Percentiles rank a stretch among this genome's conserved stretches.
These are phyloP conservation scores for Microctonus hyperodae DNA, from an alignment of 2,888 invertebrate genomes.

Conservation along the genomic window DNA sequence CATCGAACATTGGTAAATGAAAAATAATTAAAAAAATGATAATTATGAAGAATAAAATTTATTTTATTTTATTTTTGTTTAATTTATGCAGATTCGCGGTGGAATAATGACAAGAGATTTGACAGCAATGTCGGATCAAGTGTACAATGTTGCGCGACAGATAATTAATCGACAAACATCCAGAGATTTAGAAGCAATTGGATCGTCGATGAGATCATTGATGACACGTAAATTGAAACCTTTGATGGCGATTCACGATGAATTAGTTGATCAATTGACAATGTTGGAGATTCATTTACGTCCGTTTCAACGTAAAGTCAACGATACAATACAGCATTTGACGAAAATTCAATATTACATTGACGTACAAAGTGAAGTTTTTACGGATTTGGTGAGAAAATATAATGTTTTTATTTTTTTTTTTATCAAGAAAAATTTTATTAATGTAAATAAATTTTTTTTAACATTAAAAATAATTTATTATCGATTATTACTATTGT, in stretches of 20 bases:
- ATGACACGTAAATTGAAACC: slow-evolving; percentile 73
- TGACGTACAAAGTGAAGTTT: slow-evolving; percentile 74
- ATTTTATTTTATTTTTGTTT: slow-evolving; percentile 35
- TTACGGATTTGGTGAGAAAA: slow-evolving; percentile 71
- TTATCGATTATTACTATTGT: slow-evolving; percentile 3
- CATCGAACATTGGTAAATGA: slow-evolving; percentile 64
- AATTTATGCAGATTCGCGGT: slow-evolving; percentile 67
- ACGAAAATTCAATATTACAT: slow-evolving; percentile 81
- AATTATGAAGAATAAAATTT: background rate
- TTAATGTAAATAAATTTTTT: slow-evolving; percentile 5
- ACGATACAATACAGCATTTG: slow-evolving; percentile 77
- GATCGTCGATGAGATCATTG: slow-evolving; percentile 71
- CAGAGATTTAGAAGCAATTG: slow-evolving; percentile 76
- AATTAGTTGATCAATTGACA: slow-evolving; percentile 78
- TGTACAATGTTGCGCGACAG: slow-evolving; percentile 73
- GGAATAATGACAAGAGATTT: slow-evolving; percentile 72
- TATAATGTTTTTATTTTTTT: background rate
- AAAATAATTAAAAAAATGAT: slow-evolving; percentile 3
- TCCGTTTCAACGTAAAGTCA: slow-evolving; percentile 75
- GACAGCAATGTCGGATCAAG: slow-evolving; percentile 71
- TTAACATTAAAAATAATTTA: no score
- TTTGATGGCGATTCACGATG: slow-evolving; percentile 74
- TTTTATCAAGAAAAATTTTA: background rate
- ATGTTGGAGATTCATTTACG: slow-evolving; percentile 76
- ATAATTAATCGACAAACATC: slow-evolving; percentile 75